phyloP scores from a whole-genome alignment of 1,140 invertebrate genomes.

The Eriocheir sinensis region DNA sequence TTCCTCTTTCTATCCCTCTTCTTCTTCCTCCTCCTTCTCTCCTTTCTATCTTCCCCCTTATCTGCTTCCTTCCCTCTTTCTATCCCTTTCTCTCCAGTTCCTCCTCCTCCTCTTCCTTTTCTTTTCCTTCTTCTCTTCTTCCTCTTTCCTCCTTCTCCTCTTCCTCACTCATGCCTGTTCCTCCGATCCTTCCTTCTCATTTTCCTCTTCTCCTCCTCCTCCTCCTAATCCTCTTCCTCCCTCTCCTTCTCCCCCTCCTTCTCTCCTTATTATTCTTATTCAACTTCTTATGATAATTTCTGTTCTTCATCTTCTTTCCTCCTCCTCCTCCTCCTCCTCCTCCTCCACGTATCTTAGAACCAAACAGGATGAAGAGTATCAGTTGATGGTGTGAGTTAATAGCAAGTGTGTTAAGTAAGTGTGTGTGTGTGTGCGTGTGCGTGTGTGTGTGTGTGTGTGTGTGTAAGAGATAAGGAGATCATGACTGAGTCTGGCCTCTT shows the following conservation, averaged over 20 bases:
- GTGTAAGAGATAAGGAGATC: background rate
- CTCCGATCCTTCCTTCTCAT: background rate
- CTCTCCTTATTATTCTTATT: no score
- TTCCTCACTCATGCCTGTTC: background rate
- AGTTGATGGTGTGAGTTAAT: no score
- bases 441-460: background rate
- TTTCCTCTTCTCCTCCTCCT: background rate
- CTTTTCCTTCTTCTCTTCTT: background rate
- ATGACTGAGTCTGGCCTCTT: no score
- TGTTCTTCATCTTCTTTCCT: no score
- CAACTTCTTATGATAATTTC: no score
- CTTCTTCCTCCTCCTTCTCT: constrained; percentile 12
- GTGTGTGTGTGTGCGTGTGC: background rate
- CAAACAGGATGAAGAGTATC: no score
- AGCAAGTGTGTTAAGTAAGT: no score
- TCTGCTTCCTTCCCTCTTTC: background rate
- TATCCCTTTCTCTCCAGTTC: background rate
- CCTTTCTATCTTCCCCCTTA: background rate
- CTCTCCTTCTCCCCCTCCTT: no score
- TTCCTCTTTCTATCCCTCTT: background rate
- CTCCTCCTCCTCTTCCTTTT: background rate
- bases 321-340: no score
- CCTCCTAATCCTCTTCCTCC: background rate
- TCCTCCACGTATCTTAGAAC: no score
- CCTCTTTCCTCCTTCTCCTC: background rate